Percentiles rank a stretch among this genome's conserved stretches.
Conservation (phyloP, 2,113 vertebrate species). For the Sceloporus tristichus region DNA sequence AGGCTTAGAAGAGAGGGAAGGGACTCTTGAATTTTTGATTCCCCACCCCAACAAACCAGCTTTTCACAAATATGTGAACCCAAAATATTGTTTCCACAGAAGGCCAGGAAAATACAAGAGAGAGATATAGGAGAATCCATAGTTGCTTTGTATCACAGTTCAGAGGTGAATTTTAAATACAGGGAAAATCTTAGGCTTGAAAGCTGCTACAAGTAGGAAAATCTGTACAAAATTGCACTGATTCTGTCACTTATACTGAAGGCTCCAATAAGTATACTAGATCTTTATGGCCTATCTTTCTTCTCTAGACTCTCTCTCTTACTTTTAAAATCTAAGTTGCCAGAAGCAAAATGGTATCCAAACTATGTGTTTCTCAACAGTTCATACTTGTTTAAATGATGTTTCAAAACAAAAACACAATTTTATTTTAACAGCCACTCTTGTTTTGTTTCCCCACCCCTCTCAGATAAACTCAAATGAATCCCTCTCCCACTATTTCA, state of each 20-base stretch:
- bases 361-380: slow-evolving; percentile 12
- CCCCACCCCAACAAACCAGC: too few relatives aligned
- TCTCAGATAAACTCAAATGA: slow-evolving; percentile 34
- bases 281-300: background rate
- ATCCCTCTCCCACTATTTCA: slow-evolving; percentile 21
- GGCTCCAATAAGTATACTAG: background rate
- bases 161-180: background rate
- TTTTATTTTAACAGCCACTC: background rate
- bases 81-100: too few relatives aligned
- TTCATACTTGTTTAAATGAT: slow-evolving; percentile 18
- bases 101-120: background rate
- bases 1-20: too few relatives aligned
- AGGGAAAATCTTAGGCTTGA: too few relatives aligned
- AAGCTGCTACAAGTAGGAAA: background rate
- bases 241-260: background rate
- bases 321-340: background rate
- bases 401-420: background rate
- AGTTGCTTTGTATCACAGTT: background rate
- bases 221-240: too few relatives aligned
- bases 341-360: background rate
- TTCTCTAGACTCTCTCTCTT: background rate
- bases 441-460: background rate
- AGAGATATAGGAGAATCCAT: background rate
- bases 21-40: too few relatives aligned
- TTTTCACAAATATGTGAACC: too few relatives aligned